Evolutionary conservation across 2,888 invertebrate species (phyloP).

Genomic region (Nemoura dubitans): DNA sequence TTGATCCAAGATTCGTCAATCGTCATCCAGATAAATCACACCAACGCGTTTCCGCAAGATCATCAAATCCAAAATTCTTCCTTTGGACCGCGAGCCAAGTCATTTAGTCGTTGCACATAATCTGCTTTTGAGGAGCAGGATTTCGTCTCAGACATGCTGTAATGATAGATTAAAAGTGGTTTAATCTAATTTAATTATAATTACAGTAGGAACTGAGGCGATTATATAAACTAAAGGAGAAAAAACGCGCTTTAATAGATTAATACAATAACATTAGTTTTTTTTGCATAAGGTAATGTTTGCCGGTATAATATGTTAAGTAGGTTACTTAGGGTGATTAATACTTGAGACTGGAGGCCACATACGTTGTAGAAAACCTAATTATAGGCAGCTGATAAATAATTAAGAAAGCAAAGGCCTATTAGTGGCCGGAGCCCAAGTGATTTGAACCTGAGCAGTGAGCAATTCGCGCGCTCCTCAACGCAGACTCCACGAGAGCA

Average conservation of each 20-base stretch:
- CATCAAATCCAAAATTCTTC: background rate
- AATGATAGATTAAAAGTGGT: constrained; percentile 27
- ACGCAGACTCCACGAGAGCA: background rate
- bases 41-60: background rate
- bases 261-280: constrained; percentile 22
- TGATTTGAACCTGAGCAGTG: constrained; percentile 19
- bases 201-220: constrained; percentile 26
- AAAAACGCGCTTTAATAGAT: constrained; percentile 32
- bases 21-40: background rate
- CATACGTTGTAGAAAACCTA: constrained; percentile 39
- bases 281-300: constrained; percentile 1
- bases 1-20: constrained; percentile 12
- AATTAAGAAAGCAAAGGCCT: constrained; percentile 34
- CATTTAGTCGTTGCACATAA: background rate
- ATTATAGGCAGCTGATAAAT: constrained; percentile 34
- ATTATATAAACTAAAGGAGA: background rate
- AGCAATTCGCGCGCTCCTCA: too few relatives aligned
- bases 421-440: background rate
- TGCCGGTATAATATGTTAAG: constrained; percentile 31
- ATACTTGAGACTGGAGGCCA: constrained; percentile 13
- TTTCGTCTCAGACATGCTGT: background rate
- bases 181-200: constrained; percentile 36
- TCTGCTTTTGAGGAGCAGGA: background rate
- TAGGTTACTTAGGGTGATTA: constrained; percentile 36
- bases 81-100: background rate